A percentile compares a stretch with the other conserved stretches of the same genome.
phyloP scores from a whole-genome alignment of 2,888 invertebrate species.

The Conomelus anceps region DNA sequence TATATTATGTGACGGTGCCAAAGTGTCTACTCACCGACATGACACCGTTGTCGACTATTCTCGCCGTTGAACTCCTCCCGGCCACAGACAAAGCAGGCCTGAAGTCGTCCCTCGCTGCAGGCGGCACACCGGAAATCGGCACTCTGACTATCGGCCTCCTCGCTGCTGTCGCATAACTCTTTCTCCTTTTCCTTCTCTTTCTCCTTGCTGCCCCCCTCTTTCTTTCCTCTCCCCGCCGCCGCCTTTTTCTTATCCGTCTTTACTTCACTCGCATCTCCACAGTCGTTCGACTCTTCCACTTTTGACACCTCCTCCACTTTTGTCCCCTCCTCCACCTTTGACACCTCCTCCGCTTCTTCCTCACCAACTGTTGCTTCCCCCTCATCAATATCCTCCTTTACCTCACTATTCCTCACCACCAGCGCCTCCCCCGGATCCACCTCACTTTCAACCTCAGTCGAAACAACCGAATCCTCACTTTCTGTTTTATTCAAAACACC shows the following conservation, averaged over 20 bases:
- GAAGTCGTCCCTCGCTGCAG: conserved; percentile 52
- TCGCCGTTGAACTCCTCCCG: conserved; percentile 40
- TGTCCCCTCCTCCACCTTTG: neutral
- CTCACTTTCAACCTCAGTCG: conserved; percentile 4
- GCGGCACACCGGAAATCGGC: conserved; percentile 53
- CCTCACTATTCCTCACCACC: neutral
- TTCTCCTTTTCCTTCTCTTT: conserved; percentile 43
- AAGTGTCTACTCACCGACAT: conserved; percentile 16
- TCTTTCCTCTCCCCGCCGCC: neutral
- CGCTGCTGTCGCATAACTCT: conserved; percentile 30
- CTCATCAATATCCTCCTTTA: conserved; percentile 22
- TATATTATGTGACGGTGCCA: too few relatives aligned
- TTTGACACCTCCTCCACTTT: too few relatives aligned
- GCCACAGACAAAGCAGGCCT: conserved; percentile 62
- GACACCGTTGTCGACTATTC: conserved; percentile 46
- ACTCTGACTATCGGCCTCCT: conserved; percentile 26
- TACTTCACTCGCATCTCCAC: neutral
- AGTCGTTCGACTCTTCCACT: neutral
- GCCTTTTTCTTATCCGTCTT: conserved; percentile 1
- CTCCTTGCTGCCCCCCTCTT: conserved; percentile 18
- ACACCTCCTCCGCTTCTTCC: neutral
- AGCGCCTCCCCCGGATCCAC: conserved; percentile 22
- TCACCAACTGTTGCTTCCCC: conserved; percentile 5
- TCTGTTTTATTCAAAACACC: neutral
- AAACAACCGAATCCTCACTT: neutral